Percentiles rank a stretch among this genome's conserved stretches.
phyloP scores from a whole-genome alignment of 2,797 vertebrate genomes.

The Ambastaia sidthimunki region DNA sequence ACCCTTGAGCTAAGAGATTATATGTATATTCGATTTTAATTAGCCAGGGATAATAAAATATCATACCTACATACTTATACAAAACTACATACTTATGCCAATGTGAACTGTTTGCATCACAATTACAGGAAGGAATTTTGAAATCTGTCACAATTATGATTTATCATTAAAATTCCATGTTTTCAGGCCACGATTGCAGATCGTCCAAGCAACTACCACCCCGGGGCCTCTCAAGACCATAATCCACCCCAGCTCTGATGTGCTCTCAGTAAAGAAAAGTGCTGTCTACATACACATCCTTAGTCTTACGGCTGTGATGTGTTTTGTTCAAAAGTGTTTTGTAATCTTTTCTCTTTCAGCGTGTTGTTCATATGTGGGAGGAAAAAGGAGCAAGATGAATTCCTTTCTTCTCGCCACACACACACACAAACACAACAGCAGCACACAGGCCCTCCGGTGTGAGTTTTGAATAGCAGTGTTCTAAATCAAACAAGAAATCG shows the following conservation, averaged over 20 bases:
- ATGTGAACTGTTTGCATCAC: too few species aligned
- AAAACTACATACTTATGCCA: too few species aligned
- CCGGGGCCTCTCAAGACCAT: background rate
- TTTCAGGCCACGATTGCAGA: too few species aligned
- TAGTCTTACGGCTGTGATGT: background rate
- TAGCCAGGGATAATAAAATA: too few species aligned
- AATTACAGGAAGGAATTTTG: too few species aligned
- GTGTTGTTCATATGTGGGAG: conserved; percentile 24
- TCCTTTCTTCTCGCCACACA: conserved; percentile 3
- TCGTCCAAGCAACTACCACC: too few species aligned
- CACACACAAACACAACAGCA: conserved; percentile 17
- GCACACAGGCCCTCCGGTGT: conserved; percentile 30
- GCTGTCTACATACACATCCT: background rate
- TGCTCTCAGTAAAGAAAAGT: conserved; percentile 15
- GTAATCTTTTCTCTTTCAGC: conserved; percentile 24
- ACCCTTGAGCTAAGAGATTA: background rate
- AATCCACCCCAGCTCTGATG: background rate
- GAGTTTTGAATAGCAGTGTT: conserved; percentile 31
- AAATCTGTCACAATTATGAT: too few species aligned
- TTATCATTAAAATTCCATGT: too few species aligned
- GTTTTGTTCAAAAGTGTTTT: conserved; percentile 13
- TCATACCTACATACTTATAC: too few species aligned
- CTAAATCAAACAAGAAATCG: conserved; percentile 47
- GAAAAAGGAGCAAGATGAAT: conserved; percentile 25
- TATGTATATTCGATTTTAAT: too few species aligned